These are phyloP conservation scores for Agriotes lineatus DNA, from an alignment of 2,888 invertebrate species.

Conservation along the genomic window DNA sequence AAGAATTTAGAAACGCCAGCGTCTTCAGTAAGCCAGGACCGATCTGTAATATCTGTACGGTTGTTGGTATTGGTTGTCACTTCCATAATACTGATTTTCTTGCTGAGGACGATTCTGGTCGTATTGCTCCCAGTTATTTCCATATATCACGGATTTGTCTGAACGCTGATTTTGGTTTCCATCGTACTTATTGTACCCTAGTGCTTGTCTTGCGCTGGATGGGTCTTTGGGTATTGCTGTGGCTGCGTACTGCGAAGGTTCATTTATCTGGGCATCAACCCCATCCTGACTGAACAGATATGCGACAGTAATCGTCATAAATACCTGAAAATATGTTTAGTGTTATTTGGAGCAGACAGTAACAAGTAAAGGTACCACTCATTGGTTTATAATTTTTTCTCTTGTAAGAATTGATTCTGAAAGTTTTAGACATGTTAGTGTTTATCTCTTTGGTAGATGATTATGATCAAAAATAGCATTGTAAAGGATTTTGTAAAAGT, in stretches of 20 bases:
- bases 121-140: conserved; percentile 40
- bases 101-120: not conserved
- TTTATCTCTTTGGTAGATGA: no score
- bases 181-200: conserved; percentile 41
- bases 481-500: no score
- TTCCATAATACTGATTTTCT: conserved; percentile 9
- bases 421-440: no score
- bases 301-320: not conserved
- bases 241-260: conserved; percentile 26
- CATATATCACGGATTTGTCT: conserved; percentile 29
- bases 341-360: no score
- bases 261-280: conserved; percentile 3
- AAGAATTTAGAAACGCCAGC: no score
- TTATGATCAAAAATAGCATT: no score
- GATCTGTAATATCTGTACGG: conserved; percentile 12
- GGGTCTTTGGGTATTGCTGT: conserved; percentile 32
- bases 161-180: conserved; percentile 14
- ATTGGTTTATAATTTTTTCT: no score
- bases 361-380: no score
- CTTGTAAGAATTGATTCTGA: no score
- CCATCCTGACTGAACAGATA: not conserved
- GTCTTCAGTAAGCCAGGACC: not conserved
- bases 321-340: not conserved
- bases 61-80: not conserved
- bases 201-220: conserved; percentile 9